Percentiles rank a stretch among this genome's conserved stretches.
These are phyloP conservation scores for Charaxes varanes DNA, from an alignment of 1,140 invertebrate genomes.

Conservation along the genomic window DNA sequence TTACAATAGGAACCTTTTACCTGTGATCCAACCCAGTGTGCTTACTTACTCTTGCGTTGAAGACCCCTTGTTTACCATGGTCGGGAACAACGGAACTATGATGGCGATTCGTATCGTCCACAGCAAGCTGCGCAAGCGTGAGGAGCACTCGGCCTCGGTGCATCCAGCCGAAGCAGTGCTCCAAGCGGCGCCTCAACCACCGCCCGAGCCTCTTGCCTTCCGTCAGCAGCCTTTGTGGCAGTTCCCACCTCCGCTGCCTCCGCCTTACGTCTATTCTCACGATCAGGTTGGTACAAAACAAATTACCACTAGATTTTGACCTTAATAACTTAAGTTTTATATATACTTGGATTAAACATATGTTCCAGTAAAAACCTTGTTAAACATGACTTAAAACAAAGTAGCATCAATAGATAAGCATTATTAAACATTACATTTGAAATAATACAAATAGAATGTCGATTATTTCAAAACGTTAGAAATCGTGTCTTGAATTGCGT, in stretches of 20 bases:
- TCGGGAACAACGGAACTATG: constrained; percentile 87
- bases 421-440: too few relatives aligned
- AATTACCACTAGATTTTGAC: too few relatives aligned
- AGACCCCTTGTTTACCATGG: constrained; percentile 75
- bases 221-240: constrained; percentile 84
- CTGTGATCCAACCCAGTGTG: constrained; percentile 68
- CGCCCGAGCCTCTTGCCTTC: constrained; percentile 69
- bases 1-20: constrained; percentile 67
- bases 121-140: constrained; percentile 88
- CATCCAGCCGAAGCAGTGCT: constrained; percentile 79
- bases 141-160: constrained; percentile 81
- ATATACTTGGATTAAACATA: too few relatives aligned
- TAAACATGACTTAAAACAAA: too few relatives aligned
- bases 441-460: too few relatives aligned
- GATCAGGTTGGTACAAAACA: constrained; percentile 85
- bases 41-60: constrained; percentile 62
- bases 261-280: constrained; percentile 84
- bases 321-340: too few relatives aligned
- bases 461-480: too few relatives aligned
- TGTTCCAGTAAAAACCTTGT: too few relatives aligned
- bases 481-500: constrained; percentile 58
- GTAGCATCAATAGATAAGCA: too few relatives aligned
- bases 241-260: constrained; percentile 83
- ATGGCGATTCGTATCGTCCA: constrained; percentile 90
- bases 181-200: constrained; percentile 72